These are phyloP conservation scores for Trididemnum nubilum DNA, from an alignment of 23 tunicate genomes.

Conservation along the genomic window DNA sequence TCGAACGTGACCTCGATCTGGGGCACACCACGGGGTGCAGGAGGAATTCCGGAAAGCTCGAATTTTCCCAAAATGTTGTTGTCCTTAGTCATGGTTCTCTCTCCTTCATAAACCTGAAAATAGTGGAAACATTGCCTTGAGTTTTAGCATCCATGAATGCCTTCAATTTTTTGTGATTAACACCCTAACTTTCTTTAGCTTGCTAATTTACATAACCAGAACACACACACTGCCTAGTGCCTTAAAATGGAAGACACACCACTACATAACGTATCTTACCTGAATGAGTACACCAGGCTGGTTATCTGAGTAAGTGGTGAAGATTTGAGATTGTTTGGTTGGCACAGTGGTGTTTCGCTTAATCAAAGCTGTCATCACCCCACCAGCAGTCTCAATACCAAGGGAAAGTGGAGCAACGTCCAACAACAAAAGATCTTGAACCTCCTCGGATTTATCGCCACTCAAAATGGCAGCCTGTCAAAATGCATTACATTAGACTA, in stretches of 20 bases:
- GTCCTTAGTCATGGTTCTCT: constrained; percentile 98
- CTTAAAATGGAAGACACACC: too few relatives aligned
- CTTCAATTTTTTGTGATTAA: too few relatives aligned
- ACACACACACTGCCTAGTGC: too few relatives aligned
- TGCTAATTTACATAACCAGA: neutral
- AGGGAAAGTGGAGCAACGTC: constrained; percentile 99
- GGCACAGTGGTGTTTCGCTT: constrained; percentile 99
- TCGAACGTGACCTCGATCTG: constrained; percentile 97
- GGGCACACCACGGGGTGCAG: constrained; percentile 99
- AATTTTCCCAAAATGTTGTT: constrained; percentile 97
- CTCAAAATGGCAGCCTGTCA: constrained; percentile 86
- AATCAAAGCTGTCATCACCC: constrained; percentile 98
- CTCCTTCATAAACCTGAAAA: constrained; percentile 93
- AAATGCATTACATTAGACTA: too few relatives aligned
- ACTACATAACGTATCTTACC: too few relatives aligned
- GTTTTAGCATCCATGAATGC: neutral
- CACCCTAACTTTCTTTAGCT: neutral
- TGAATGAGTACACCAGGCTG: constrained; percentile 98
- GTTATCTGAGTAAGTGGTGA: constrained; percentile 98
- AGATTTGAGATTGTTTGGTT: constrained; percentile 90
- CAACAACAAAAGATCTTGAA: constrained; percentile 94
- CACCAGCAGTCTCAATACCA: constrained; percentile 99
- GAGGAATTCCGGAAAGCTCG: constrained; percentile 94
- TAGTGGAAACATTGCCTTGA: too few relatives aligned
- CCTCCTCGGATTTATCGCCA: constrained; percentile 97